Percentiles rank a stretch among this genome's conserved stretches.
phyloP scores from a whole-genome alignment of 2,113 vertebrate genomes.

The Neomonachus schauinslandi region DNA sequence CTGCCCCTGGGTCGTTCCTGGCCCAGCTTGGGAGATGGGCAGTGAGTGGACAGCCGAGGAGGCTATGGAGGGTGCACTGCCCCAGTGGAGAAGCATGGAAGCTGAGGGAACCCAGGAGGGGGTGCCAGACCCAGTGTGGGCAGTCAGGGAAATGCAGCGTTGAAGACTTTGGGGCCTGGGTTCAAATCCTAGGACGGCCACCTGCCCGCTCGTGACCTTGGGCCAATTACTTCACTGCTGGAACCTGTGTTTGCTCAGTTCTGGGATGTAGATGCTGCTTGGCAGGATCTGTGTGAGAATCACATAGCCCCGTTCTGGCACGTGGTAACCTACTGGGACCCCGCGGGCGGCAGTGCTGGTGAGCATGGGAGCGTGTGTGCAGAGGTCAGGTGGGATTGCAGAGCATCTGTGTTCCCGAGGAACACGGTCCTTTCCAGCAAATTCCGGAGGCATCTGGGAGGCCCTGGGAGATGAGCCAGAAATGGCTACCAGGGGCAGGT shows the following conservation, averaged over 20 bases:
- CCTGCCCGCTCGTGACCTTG: fast-evolving
- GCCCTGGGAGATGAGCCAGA: background rate
- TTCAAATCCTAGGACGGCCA: background rate
- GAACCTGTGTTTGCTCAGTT: background rate
- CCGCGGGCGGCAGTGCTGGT: fast-evolving
- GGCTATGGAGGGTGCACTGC: fast-evolving
- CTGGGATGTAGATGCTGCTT: fast-evolving
- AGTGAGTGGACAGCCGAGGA: background rate
- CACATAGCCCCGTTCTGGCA: background rate
- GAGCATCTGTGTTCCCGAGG: background rate
- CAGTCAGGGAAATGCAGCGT: background rate
- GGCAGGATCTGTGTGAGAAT: no score
- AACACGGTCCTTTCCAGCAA: fast-evolving
- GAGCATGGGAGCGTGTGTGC: background rate
- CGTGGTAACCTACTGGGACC: fast-evolving
- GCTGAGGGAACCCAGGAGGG: background rate
- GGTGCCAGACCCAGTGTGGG: fast-evolving
- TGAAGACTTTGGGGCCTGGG: background rate
- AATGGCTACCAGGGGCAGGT: background rate
- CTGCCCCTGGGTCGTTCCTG: background rate
- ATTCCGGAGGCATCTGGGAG: background rate
- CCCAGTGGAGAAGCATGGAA: no score
- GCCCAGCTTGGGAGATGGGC: background rate
- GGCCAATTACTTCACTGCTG: fast-evolving
- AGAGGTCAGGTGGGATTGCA: fast-evolving